Conservation (phyloP, 2,797 vertebrate species). For the Euphonia xanthogaster region DNA sequence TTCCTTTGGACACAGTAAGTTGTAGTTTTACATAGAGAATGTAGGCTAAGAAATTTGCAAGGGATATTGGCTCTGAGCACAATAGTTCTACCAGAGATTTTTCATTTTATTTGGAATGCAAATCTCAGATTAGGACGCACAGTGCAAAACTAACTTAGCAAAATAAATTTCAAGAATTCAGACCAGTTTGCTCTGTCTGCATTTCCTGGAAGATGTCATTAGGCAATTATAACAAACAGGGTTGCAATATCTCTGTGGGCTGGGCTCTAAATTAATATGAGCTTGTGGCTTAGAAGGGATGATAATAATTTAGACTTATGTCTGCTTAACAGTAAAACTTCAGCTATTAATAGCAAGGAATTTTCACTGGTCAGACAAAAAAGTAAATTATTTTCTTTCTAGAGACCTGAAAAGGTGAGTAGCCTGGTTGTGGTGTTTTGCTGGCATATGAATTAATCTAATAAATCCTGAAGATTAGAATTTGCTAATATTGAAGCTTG, state of each 20-base stretch:
- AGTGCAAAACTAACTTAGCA: not conserved
- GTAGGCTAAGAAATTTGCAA: constrained; percentile 21
- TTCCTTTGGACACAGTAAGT: not conserved
- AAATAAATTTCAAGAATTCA: not conserved
- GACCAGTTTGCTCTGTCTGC: not conserved
- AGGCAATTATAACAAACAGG: constrained; percentile 39
- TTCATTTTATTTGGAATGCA: constrained; percentile 37
- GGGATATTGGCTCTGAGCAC: not conserved
- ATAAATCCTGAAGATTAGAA: not conserved
- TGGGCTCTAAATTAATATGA: constrained; percentile 52
- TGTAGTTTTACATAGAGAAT: not conserved
- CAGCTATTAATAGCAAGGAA: not conserved
- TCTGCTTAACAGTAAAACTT: constrained; percentile 12
- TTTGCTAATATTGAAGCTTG: not conserved
- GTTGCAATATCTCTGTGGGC: constrained; percentile 57
- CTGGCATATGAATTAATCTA: not conserved
- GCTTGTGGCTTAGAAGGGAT: constrained; percentile 29
- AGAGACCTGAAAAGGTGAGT: constrained; percentile 39
- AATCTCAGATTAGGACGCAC: not conserved
- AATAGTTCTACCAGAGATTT: not conserved
- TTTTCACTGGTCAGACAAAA: not conserved
- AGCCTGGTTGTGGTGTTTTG: not conserved
- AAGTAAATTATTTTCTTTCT: not conserved
- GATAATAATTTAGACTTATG: not conserved
- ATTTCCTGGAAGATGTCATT: constrained; percentile 58